A percentile compares a stretch with the other conserved stretches of the same genome.
Evolutionary conservation across 2,113 vertebrate genomes (phyloP).

Genomic region (Chaetura pelagica): DNA sequence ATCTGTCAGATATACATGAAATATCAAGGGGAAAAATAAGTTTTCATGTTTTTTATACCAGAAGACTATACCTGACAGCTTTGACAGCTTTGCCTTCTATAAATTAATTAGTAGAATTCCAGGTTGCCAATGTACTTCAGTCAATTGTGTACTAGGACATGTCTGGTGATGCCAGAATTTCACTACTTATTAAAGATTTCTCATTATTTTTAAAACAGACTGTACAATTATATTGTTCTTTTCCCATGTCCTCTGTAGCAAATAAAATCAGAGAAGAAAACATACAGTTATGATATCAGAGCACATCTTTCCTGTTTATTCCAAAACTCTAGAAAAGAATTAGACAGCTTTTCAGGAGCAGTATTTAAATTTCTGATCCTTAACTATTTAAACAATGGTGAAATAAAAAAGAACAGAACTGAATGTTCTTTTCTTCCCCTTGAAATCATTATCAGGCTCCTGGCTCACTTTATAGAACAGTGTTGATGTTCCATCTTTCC

Average conservation of each 20-base stretch:
- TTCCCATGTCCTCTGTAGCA: background rate
- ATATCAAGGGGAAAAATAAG: background rate
- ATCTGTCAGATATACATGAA: background rate
- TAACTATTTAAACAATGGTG: background rate
- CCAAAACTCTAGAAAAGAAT: background rate
- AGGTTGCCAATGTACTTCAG: background rate
- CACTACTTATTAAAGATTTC: background rate
- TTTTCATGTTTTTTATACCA: background rate
- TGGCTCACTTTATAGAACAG: background rate
- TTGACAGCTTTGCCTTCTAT: background rate
- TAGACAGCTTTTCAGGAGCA: background rate
- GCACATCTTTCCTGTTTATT: background rate
- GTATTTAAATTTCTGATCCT: background rate
- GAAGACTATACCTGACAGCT: background rate
- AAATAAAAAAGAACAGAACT: background rate
- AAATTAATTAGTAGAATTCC: background rate
- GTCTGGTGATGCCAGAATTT: background rate
- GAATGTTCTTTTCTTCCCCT: background rate
- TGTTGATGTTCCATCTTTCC: background rate
- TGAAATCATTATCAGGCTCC: background rate
- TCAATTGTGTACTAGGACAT: background rate
- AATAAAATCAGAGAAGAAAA: background rate
- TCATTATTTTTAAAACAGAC: background rate
- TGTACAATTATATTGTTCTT: background rate
- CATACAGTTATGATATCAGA: background rate